These are phyloP conservation scores for Cavia porcellus DNA, from an alignment of 2,113 vertebrate species.

Conservation along the genomic window DNA sequence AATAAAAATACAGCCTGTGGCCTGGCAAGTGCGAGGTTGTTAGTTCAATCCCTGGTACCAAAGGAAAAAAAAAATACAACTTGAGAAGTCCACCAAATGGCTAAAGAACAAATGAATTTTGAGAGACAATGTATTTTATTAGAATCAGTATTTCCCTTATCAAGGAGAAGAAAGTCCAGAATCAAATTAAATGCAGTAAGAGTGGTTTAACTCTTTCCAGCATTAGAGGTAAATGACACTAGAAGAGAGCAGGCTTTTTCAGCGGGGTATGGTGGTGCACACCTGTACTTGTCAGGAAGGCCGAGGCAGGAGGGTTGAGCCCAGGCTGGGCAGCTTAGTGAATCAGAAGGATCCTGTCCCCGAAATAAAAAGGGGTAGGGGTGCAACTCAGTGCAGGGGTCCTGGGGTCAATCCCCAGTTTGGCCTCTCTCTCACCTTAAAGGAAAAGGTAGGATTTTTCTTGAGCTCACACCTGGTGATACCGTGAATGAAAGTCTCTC, in stretches of 20 bases:
- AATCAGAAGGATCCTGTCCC: neutral
- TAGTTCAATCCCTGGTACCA: no score
- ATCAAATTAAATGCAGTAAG: neutral
- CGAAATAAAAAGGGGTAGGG: neutral
- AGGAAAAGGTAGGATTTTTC: neutral
- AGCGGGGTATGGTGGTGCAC: neutral
- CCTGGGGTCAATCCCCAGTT: neutral
- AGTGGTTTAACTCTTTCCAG: constrained; percentile 4
- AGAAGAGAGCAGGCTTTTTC: neutral
- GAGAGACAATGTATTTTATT: neutral
- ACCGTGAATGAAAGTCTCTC: neutral
- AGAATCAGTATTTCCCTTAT: neutral
- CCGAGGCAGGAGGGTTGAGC: neutral
- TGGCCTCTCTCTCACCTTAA: no score
- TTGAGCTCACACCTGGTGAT: neutral
- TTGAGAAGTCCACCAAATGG: neutral
- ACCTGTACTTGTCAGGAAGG: neutral
- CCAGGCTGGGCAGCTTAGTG: neutral
- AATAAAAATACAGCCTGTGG: neutral
- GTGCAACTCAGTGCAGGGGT: neutral
- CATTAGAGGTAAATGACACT: neutral
- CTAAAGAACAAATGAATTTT: neutral
- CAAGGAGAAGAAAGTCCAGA: neutral
- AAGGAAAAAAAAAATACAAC: neutral
- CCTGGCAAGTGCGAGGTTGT: no score